Conservation (phyloP, 2,888 invertebrate genomes). For the Pollenia angustigena region DNA sequence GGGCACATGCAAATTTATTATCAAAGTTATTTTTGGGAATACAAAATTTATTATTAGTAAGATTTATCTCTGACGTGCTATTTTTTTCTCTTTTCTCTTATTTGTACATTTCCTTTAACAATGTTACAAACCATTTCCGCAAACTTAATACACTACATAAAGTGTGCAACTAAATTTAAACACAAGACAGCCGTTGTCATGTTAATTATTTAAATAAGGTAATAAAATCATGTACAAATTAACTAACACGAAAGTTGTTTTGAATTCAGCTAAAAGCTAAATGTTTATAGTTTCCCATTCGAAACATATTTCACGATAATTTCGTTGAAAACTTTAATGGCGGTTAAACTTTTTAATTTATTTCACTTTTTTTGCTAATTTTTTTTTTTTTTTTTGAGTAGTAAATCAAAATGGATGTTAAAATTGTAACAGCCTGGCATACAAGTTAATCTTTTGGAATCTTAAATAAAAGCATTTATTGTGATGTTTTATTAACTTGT, state of each 20-base stretch:
- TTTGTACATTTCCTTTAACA: too few relatives aligned
- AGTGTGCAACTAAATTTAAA: neutral
- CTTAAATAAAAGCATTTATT: too few relatives aligned
- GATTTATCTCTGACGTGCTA: too few relatives aligned
- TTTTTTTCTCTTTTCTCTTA: too few relatives aligned
- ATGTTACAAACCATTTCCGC: neutral
- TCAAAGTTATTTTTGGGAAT: too few relatives aligned
- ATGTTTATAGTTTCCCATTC: conserved; percentile 4
- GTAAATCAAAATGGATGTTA: neutral
- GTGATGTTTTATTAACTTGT: too few relatives aligned
- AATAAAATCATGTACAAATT: conserved; percentile 59
- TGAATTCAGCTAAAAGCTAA: neutral
- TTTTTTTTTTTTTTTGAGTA: neutral
- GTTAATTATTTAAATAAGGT: conserved; percentile 63
- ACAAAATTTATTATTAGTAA: too few relatives aligned
- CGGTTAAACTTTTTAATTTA: conserved; percentile 30
- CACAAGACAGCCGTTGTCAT: conserved; percentile 50
- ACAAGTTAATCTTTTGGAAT: too few relatives aligned
- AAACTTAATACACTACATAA: neutral
- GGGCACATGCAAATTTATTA: too few relatives aligned
- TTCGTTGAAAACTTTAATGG: conserved; percentile 20
- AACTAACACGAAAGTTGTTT: conserved; percentile 31
- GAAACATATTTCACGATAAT: conserved; percentile 49
- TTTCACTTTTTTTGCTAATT: neutral
- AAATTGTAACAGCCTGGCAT: conserved; percentile 1